A percentile compares a stretch with the other conserved stretches of the same genome.
phyloP scores from a whole-genome alignment of 2,113 vertebrate species.

The Heterocephalus glaber region DNA sequence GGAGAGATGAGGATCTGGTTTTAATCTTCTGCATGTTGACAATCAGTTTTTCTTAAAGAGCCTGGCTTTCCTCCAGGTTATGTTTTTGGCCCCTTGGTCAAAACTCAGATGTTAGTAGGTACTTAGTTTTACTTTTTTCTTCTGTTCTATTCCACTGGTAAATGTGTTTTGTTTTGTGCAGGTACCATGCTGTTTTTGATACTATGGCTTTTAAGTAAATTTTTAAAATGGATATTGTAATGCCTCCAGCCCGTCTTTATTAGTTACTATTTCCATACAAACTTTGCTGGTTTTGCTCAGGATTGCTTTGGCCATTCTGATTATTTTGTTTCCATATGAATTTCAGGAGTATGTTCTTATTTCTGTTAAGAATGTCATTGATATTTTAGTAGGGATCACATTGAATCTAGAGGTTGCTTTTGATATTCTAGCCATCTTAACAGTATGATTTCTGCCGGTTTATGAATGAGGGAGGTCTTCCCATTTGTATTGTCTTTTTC shows the following conservation, averaged over 20 bases:
- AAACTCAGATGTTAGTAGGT: not conserved
- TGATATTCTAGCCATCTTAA: not conserved
- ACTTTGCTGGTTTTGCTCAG: not conserved
- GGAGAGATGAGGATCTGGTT: not conserved
- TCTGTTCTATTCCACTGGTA: not conserved
- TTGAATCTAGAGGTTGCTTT: not conserved
- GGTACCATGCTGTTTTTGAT: not conserved
- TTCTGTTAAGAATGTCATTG: not conserved
- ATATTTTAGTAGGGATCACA: not conserved
- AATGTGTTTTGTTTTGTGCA: not conserved
- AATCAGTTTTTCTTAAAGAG: not conserved
- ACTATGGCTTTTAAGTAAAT: not conserved
- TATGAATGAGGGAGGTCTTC: not conserved
- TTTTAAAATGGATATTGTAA: not conserved
- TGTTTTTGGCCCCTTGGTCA: not conserved
- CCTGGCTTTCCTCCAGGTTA: not conserved
- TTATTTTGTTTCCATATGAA: not conserved
- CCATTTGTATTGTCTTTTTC: not conserved
- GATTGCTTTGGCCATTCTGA: not conserved
- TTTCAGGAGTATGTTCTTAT: not conserved
- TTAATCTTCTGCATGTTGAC: not conserved
- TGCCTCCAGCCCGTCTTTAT: not conserved
- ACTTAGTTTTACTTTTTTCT: not conserved
- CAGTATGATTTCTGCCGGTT: not conserved
- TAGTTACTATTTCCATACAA: not conserved